phyloP scores from a whole-genome alignment of 2,797 vertebrate genomes.

The Agapornis canus region DNA sequence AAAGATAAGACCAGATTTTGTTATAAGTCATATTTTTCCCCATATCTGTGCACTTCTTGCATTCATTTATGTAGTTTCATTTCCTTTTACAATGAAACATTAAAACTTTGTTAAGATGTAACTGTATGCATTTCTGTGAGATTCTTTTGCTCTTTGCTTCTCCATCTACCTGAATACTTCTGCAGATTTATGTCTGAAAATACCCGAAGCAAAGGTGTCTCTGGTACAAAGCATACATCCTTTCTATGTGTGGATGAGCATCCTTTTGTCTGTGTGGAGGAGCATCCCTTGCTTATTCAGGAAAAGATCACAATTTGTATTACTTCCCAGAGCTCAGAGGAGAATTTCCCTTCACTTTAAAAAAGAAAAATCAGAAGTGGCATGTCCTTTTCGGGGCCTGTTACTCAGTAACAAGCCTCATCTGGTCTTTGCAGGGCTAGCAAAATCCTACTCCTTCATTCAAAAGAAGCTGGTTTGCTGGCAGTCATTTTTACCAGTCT shows the following conservation, averaged over 20 bases:
- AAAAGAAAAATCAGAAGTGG: background rate
- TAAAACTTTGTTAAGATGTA: background rate
- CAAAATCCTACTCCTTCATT: background rate
- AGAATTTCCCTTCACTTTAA: background rate
- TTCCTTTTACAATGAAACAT: background rate
- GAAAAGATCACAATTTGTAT: background rate
- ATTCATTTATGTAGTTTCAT: background rate
- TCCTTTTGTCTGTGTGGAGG: background rate
- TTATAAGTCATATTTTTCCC: accelerated
- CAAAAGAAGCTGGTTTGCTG: background rate
- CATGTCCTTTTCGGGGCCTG: background rate
- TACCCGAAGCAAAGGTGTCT: background rate
- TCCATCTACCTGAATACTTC: background rate
- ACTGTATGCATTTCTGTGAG: accelerated
- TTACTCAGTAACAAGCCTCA: constrained; percentile 35
- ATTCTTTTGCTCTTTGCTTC: background rate
- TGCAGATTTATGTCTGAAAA: background rate
- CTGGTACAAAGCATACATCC: background rate
- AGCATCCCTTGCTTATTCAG: constrained; percentile 12
- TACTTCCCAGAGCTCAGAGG: background rate
- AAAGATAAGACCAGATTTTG: background rate
- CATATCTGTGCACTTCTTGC: background rate
- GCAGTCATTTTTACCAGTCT: background rate
- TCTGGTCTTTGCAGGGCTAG: background rate
- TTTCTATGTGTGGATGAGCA: background rate